Base-by-base conservation (phyloP, 1,140 invertebrate species). In the Drosophila repletoides region DNA sequence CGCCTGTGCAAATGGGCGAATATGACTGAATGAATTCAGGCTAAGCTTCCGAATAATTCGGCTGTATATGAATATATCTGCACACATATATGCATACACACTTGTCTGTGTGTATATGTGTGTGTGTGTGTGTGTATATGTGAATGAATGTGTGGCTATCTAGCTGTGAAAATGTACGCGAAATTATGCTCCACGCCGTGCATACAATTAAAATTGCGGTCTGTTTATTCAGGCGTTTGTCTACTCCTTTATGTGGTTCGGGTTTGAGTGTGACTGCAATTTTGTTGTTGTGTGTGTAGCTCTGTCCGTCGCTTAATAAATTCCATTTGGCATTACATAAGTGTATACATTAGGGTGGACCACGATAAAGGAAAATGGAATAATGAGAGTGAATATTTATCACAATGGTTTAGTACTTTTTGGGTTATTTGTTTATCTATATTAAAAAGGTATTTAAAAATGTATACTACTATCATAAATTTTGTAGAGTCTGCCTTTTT, bases 161-260 rank as follows among this genome's bases (percentile, higher is more conserved):
- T 45, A 17, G 24, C 10, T 48, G 40, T 26, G 10, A 12, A 19
- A 21, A 31, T 48, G 34, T 31, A 31, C 17, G 43, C 21, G 17
- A 65, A 64, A 58, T 65, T 65, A 65, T 65, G 61, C 61, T 52
- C 31, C 61, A 48, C 24, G 40, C 31, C 33, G 61, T 58, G 61
- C 61, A 65, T 65, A 58, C 53, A 65, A 65, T 65, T 65, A 65
- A 65, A 65, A 48, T 36, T 45, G 52, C 15, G 53, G 52, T 29
- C 24, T 65, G 43, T 65, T 65, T 56, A 58, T 65, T 65, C 61
- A 58, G 52, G 53, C 61, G 61, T 65, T 65, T 58, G 15, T 36
- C 60, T 55, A 53, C 59, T 43, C 21, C 38, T 29, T 22, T 61
- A 10, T 38, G 7, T 29, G 12, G 10, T 34, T 12, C 26, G 12